Percentiles rank a stretch among this genome's conserved stretches.
Evolutionary conservation across 2,888 invertebrate genomes (phyloP).

Genomic region (Cenopis cana): DNA sequence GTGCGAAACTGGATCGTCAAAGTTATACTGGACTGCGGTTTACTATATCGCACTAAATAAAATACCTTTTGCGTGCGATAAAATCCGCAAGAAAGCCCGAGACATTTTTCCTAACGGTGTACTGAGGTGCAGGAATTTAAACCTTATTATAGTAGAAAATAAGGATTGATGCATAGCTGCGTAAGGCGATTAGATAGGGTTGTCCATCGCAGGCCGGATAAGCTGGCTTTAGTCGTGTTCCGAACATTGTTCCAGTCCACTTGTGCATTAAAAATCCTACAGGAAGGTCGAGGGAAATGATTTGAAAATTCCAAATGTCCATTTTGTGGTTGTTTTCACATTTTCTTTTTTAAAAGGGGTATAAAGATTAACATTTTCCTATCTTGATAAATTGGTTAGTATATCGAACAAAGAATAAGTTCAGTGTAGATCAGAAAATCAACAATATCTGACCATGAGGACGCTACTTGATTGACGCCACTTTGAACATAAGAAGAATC

Average conservation of each 20-base stretch:
- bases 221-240: conserved; percentile 24
- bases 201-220: conserved; percentile 23
- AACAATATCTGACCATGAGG: too few species aligned
- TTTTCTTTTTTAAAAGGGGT: neutral
- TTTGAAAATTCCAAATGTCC: neutral
- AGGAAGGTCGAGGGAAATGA: conserved; percentile 5
- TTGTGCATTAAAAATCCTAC: neutral
- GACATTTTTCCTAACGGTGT: conserved; percentile 55
- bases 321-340: neutral
- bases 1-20: conserved; percentile 40
- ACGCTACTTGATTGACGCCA: too few species aligned
- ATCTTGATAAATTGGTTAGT: neutral
- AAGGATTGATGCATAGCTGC: conserved; percentile 17
- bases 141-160: conserved; percentile 49
- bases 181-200: conserved; percentile 21
- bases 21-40: conserved; percentile 37
- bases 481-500: too few species aligned
- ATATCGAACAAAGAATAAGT: neutral
- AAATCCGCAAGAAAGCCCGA: conserved; percentile 68
- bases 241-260: conserved; percentile 12
- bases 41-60: conserved; percentile 62
- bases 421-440: too few species aligned
- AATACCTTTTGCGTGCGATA: conserved; percentile 69
- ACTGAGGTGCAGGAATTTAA: conserved; percentile 50
- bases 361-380: neutral